These are phyloP conservation scores for Cyphomyrmex costatus DNA, from an alignment of 1,140 invertebrate species.

Conservation along the genomic window DNA sequence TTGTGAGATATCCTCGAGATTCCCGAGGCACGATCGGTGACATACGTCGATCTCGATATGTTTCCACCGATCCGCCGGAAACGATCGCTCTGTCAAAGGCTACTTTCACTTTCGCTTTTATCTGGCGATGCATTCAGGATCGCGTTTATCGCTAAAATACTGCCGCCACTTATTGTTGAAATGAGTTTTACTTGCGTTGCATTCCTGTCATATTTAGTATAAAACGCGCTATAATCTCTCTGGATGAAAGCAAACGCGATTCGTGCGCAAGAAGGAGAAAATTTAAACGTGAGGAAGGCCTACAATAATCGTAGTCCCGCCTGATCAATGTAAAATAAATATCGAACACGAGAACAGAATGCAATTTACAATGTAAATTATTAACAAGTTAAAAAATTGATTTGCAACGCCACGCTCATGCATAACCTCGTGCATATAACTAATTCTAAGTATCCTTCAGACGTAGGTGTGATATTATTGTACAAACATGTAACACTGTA, in stretches of 20 bases:
- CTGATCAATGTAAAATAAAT: not conserved
- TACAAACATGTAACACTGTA: constrained; percentile 11
- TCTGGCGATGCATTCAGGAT: constrained; percentile 45
- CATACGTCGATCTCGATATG: not conserved
- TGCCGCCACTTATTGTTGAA: too few relatives aligned
- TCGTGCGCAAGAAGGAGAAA: not conserved
- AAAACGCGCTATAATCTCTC: not conserved
- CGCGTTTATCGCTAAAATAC: constrained; percentile 31
- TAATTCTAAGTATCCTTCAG: constrained; percentile 7
- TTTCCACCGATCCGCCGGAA: constrained; percentile 24
- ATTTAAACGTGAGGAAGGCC: too few relatives aligned
- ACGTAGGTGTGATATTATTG: constrained; percentile 19
- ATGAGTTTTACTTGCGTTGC: constrained; percentile 4
- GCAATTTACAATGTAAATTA: not conserved
- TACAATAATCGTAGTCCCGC: not conserved
- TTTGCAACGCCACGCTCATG: not conserved
- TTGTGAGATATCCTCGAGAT: not conserved
- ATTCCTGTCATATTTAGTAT: not conserved
- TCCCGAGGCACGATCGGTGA: not conserved
- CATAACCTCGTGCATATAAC: not conserved
- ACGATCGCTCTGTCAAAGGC: constrained; percentile 41
- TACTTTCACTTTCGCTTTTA: constrained; percentile 60
- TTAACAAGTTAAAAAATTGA: constrained; percentile 14
- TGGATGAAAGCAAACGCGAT: not conserved
- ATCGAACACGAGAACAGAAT: not conserved